These are phyloP conservation scores for Apodemia zela DNA, from an alignment of 2,888 invertebrate species.

Conservation along the genomic window DNA sequence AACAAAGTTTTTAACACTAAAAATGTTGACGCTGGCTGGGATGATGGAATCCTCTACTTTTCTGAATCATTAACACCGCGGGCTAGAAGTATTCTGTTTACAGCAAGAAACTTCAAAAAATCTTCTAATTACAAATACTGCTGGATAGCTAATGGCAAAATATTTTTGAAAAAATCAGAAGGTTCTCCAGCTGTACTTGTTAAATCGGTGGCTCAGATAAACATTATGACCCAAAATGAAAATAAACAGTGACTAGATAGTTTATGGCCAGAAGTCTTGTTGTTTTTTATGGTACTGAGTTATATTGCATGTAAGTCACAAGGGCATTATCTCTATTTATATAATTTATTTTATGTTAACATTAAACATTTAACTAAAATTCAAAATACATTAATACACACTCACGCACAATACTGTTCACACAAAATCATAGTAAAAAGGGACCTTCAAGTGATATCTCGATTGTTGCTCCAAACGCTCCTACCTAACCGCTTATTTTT, in stretches of 20 bases:
- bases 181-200: neutral
- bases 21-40: neutral
- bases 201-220: neutral
- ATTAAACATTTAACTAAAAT: neutral
- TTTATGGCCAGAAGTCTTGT: neutral
- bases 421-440: neutral
- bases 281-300: neutral
- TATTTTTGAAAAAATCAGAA: neutral
- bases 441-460: neutral
- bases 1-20: neutral
- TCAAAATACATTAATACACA: neutral
- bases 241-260: neutral
- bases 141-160: neutral
- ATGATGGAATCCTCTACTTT: neutral
- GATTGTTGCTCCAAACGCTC: neutral
- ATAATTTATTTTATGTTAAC: neutral
- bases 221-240: neutral
- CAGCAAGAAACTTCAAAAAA: neutral
- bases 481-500: neutral
- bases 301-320: neutral
- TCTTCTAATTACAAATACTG: neutral
- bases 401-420: neutral
- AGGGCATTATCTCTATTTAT: neutral
- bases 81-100: neutral
- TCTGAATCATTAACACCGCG: neutral